Evolutionary conservation across 2,113 vertebrate species (phyloP).

Genomic region (Hemicordylus capensis): DNA sequence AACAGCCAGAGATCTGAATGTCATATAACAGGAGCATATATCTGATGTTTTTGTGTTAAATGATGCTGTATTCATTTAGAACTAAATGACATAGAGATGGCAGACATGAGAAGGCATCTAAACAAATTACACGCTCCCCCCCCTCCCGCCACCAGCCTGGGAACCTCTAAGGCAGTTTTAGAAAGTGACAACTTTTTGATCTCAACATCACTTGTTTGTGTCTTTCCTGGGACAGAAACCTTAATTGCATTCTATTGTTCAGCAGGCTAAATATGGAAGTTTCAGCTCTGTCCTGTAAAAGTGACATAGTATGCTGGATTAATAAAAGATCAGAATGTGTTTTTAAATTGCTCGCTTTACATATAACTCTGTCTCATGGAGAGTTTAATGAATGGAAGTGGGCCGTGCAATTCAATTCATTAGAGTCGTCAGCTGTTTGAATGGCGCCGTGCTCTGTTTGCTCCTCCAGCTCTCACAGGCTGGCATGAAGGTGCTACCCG

Average conservation of each 20-base stretch:
- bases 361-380: constrained; percentile 45
- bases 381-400: constrained; percentile 52
- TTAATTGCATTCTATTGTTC: constrained; percentile 32
- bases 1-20: not conserved
- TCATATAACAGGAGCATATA: not conserved
- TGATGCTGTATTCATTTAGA: not conserved
- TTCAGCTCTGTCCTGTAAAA: constrained; percentile 25
- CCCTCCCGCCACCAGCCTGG: not conserved
- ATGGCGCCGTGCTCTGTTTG: constrained; percentile 27
- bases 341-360: constrained; percentile 62
- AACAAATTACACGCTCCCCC: constrained; percentile 58
- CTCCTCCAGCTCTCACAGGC: constrained; percentile 29
- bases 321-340: constrained; percentile 47
- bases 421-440: constrained; percentile 51
- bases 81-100: constrained; percentile 31
- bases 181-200: constrained; percentile 37
- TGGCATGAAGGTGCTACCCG: constrained; percentile 5
- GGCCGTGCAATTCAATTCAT: constrained; percentile 53
- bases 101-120: constrained; percentile 39
- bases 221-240: constrained; percentile 4
- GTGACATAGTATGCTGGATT: constrained; percentile 32
- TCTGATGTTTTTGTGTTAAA: not conserved
- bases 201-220: not conserved
- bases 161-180: constrained; percentile 37
- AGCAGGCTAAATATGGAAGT: not conserved